Base-by-base conservation (phyloP, 2,888 invertebrate genomes). In the Lochmaea capreae region DNA sequence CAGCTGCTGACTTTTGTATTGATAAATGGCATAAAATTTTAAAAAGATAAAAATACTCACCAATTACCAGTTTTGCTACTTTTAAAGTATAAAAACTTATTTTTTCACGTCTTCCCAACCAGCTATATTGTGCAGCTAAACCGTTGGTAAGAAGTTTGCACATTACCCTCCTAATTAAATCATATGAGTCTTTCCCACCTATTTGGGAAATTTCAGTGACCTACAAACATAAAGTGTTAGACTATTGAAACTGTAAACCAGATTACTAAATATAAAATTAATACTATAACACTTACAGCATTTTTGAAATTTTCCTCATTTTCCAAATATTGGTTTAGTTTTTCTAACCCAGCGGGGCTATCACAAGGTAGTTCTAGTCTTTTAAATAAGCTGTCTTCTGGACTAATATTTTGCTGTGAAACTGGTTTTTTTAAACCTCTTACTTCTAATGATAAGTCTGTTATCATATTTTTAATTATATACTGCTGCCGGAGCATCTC, bases 81-180 rank as follows among this genome's bases (percentile, higher is more conserved):
- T n/a, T 42, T 42, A 6, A 42, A 42, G 10, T 22, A 22, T 22
- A 22, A 22, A 22, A 22, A 22, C 22, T 22, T 22, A 22, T 2
- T 22, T 22, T 42, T 42, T 42, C 42, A 4, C 42, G 4, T 42
- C 42, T 42, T 42, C 42, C 42, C 42, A 42, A 42, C 42, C 42
- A 42, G 42, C 42, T 42, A 42, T 42, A 42, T 42, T 3, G 42
- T 42, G 65, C 26, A 16, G 65, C 65, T 52, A 65, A 65, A 26
- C 26, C 16, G 22, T 66, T 54, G 9, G 33, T 39, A 8, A 39
- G 54, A 33, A 66, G 43, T 66, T 26, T 18, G 26, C 66, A 22
- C 33, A 66, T 33, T n/a, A 26, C 54, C 66, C 66, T 66, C n/a
- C 22, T 66, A 54, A 66, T 26, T 6, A 22, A n/a, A 66, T 66